phyloP scores from a whole-genome alignment of 2,888 invertebrate species.

The Agrenia bidenticulata region DNA sequence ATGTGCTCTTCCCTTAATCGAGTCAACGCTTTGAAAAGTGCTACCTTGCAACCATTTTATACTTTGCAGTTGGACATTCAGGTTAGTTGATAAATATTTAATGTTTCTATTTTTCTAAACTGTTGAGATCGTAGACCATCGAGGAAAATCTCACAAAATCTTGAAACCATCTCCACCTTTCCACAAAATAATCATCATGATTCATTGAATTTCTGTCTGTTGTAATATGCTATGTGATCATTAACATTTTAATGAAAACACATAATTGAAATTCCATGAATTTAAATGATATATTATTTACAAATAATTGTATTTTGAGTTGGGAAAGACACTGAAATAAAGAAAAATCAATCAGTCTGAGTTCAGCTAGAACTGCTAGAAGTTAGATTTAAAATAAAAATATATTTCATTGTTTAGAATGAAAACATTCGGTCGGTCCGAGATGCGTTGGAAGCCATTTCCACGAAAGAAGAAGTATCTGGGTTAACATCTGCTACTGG shows the following conservation, averaged over 20 bases:
- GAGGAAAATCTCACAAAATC: background rate
- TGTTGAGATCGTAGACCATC: background rate
- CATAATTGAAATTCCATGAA: no score
- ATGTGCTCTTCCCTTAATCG: conserved; percentile 75
- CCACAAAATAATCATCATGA: no score
- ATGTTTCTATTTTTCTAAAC: background rate
- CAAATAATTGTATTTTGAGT: no score
- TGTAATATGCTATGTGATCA: no score
- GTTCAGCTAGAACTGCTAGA: no score
- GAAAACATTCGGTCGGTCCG: conserved; percentile 65
- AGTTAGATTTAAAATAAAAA: conserved; percentile 7
- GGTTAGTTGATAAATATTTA: no score
- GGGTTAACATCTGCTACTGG: conserved; percentile 81
- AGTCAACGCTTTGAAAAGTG: conserved; percentile 74
- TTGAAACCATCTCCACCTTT: no score
- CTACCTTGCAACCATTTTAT: conserved; percentile 93
- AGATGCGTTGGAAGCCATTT: conserved; percentile 82
- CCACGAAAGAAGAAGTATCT: conserved; percentile 79
- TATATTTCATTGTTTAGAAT: conserved; percentile 54
- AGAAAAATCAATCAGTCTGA: no score
- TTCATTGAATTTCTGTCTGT: no score
- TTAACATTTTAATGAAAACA: no score
- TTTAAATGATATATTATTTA: no score
- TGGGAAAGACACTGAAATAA: no score
- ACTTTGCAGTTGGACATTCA: conserved; percentile 92